These are phyloP conservation scores for Dolichopus griseipennis DNA, from an alignment of 2,888 invertebrate genomes.

Conservation along the genomic window DNA sequence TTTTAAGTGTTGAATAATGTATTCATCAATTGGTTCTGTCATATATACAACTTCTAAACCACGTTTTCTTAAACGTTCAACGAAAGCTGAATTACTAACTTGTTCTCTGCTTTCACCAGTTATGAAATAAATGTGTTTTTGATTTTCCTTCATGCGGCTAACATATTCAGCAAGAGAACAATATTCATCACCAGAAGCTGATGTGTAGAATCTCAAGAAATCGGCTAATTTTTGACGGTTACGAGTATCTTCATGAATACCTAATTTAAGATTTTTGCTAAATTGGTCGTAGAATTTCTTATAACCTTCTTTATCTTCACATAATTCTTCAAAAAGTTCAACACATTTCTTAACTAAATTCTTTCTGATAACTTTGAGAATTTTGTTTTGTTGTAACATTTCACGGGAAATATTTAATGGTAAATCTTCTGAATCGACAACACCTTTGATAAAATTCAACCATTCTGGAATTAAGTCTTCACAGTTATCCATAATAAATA, in stretches of 20 bases:
- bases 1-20: slow-evolving; percentile 96
- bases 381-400: slow-evolving; percentile 98
- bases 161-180: slow-evolving; percentile 95
- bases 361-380: slow-evolving; percentile 97
- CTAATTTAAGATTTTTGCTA: slow-evolving; percentile 92
- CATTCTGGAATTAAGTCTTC: slow-evolving; percentile 98
- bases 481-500: slow-evolving; percentile 99
- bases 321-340: slow-evolving; percentile 91
- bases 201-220: slow-evolving; percentile 85
- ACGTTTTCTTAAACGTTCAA: slow-evolving; percentile 94
- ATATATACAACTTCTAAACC: slow-evolving; percentile 98
- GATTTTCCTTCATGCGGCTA: slow-evolving; percentile 95
- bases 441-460: slow-evolving; percentile 91
- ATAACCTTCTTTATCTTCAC: slow-evolving; percentile 95
- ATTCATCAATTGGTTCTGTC: slow-evolving; percentile 99
- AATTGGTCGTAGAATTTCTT: slow-evolving; percentile 99
- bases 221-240: slow-evolving; percentile 88
- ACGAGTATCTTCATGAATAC: slow-evolving; percentile 93
- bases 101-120: slow-evolving; percentile 91
- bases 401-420: slow-evolving; percentile 98
- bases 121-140: slow-evolving; percentile 98
- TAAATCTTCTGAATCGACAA: slow-evolving; percentile 98
- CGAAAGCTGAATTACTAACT: slow-evolving; percentile 93
- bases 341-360: slow-evolving; percentile 98
- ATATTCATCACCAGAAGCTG: slow-evolving; percentile 87